These are phyloP conservation scores for Drosophila histrio DNA, from an alignment of 2,888 invertebrate genomes.

Conservation along the genomic window DNA sequence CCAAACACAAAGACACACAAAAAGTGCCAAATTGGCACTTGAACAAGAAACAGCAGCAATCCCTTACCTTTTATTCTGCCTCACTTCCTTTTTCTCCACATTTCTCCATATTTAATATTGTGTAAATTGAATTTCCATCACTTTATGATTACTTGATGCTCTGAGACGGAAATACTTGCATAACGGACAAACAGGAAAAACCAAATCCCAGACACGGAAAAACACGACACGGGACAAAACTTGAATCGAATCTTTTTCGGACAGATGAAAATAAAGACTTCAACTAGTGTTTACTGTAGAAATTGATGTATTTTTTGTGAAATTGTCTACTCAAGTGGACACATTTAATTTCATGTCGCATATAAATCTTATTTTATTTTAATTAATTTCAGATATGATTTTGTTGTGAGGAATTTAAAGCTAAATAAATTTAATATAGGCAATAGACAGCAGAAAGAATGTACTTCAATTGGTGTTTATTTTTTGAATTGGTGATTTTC, in stretches of 20 bases:
- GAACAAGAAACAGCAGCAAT: constrained; percentile 6
- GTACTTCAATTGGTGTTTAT: too few relatives aligned
- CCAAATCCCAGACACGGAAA: background rate
- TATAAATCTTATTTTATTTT: background rate
- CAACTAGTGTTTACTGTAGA: background rate
- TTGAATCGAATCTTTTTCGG: constrained; percentile 32
- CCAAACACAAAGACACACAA: constrained; percentile 32
- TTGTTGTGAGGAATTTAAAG: background rate
- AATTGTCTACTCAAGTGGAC: constrained; percentile 23
- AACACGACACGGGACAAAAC: constrained; percentile 8
- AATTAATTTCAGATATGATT: background rate
- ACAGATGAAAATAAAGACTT: background rate
- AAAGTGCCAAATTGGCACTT: constrained; percentile 55
- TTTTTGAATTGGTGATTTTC: too few relatives aligned
- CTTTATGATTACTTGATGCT: constrained; percentile 79
- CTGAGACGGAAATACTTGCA: constrained; percentile 59
- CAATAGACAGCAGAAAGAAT: too few relatives aligned
- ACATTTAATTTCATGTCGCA: constrained; percentile 31
- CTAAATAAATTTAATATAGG: background rate
- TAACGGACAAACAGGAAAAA: constrained; percentile 28
- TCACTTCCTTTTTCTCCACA: background rate
- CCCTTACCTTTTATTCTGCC: background rate
- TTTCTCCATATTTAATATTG: constrained; percentile 73
- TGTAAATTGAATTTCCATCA: constrained; percentile 81
- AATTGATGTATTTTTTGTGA: background rate